Base-by-base conservation (phyloP, 1,140 invertebrate genomes). In the Achroia grisella region DNA sequence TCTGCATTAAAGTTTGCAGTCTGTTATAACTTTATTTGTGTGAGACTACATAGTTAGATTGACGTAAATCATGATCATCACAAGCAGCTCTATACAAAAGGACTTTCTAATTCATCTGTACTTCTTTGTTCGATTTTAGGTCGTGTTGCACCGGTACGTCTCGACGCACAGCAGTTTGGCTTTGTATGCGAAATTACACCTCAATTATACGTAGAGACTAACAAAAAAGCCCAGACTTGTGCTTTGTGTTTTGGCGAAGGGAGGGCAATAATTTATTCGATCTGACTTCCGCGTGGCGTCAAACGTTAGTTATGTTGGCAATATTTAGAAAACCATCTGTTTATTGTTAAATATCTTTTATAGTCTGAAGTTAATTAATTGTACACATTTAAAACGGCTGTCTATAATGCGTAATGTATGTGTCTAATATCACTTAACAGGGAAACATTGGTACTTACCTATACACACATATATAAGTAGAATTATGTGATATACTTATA, bases 121-220 rank as follows among this genome's bases (percentile, higher is more conserved):
- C 48, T 46, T 44, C 46, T 53, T 68, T 64, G 65, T 68, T 39
- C 45, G 14, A 34, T 47, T 13, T 41, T 40, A 52, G 41, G 53
- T 59, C 44, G 43, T 42, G 43, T 42, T 58, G 53, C 52, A 60
- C 47, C 44, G 50, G 52, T 54, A 31, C 42, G 39, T 50, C 42
- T 23, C 17, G 17, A 23, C 53, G 52, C 42, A 53, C 56, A 50
- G 55, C 61, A 44, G 55, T 52, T 53, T 45, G 48, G 40, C 46
- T 57, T 65, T 65, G 62, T 62, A 48, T 54, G 58, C 57, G 32
- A 62, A 62, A 69, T 65, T 58, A 69, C 56, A 65, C 65, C 62
- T 60, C 59, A 69, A 69, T 65, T 69, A 69, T 65, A 51, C 44
- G 48, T 49, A 54, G 54, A 54, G 58, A 51, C 39, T 42, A 37